Evolutionary conservation across 2,797 vertebrate species (phyloP), one percentile per base, ranked within the genome.

Genomic region (Leptatherina wallacei): DNA sequence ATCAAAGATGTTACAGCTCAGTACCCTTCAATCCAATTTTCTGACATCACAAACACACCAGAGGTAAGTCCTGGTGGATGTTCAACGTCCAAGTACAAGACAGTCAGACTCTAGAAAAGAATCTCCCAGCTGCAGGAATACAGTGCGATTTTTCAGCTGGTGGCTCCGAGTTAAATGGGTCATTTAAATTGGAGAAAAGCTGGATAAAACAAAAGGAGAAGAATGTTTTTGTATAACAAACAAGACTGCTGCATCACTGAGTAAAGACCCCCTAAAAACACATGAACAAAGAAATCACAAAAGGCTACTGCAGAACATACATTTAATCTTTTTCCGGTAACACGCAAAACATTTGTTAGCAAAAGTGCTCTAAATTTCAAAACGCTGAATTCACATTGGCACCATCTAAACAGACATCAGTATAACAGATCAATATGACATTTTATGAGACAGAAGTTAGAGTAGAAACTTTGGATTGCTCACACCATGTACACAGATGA

Each of bases 311-410:
- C 22, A 47, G 42, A 47, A 47, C 42, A 20, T 47, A 47, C 42
- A 20, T 47, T 47, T 20, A 47, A 47, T 20, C 18, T 20, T n/a
- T 47, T 47, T 40, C 38, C 38, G 9, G 3, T 55, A 55, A 13
- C 12, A 6, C 27, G 16, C n/a, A 72, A 55, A 22, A 32, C 11
- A 12, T 47, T 24, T 1, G 1, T 55, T 33, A 61, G 20, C 29
- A 42, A 33, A 65, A 66, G 62, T 52, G 42, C 71, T 65, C 29
- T 40, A 73, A 14, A 24, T 51, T 32, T 29, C 1, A n/a, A 7
- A 60, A 49, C 29, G n/a, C 59, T n/a, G 40, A 38, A 65, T 38
- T 62, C 7, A 61, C 47, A 84, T 64, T 82, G 79, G 77, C 82
- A 86, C 73, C 0, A 33, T 57, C 52, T 57, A 38, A 77, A 71